Evolutionary conservation across 1,140 invertebrate species (phyloP), one percentile per base, ranked within the genome.

Genomic region (Laodelphax striatellus): DNA sequence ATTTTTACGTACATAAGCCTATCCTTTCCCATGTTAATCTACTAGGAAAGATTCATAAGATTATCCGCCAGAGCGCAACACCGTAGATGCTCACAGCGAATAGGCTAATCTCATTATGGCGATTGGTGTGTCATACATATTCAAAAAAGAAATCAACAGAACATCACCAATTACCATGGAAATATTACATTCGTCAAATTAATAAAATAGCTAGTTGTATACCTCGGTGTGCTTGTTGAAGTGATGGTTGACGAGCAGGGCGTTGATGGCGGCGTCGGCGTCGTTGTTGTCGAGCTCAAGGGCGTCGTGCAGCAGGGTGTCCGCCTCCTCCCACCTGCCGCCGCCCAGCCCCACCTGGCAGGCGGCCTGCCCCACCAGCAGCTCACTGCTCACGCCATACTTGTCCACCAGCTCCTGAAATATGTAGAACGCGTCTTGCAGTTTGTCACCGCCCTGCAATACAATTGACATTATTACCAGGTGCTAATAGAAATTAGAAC

Each of bases 351-450:
- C 89, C 73, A 98, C 88, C 59, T 94, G 89, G 59, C 90, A 88
- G 8, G 88, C 86, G 1, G 94, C 93, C 69, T 97, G 90, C 0
- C 93, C 92, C 70, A 97, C 96, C 0, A 98, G 78, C 16, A 99
- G 73, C 44, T 92, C 76, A 10, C 83, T 76, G 11, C 94, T 94
- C 17, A 89, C 83, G 42, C 83, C 81, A 63, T 92, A 88, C 74
- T 97, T 97, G 67, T 97, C 97, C 56, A 91, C 85, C 76, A 98
- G 80, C 77, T 99, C 97, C 82, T 98, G 88, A 68, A 92, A 94
- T 64, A 97, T 98, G 73, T 98, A 98, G 76, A 91, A 98, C 1
- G 96, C 95, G 74, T 99, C 97, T 76, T 98, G 92, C 52, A 95
- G 79, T 70, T 98, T 97, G 31, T 98, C 94, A 13, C 92, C 92